A percentile compares a stretch with the other conserved stretches of the same genome.
Conservation (phyloP, 1,140 invertebrate species). For the Alviniconcha marisindica region DNA sequence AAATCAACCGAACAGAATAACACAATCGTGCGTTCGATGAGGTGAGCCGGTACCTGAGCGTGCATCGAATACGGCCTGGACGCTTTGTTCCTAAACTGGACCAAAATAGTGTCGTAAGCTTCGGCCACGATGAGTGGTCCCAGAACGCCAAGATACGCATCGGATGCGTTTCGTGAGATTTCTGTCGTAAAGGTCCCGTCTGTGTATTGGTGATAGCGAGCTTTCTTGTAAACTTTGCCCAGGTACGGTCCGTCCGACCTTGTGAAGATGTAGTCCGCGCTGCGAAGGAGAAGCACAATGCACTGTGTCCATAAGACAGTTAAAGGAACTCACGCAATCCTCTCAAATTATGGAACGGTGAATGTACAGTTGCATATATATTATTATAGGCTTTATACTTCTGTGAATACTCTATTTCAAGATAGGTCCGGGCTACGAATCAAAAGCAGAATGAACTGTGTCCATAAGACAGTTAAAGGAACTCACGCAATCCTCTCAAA, state of each 20-base stretch:
- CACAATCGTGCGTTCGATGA: no score
- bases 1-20: no score
- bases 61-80: conserved; percentile 30
- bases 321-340: no score
- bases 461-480: no score
- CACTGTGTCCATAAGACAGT: no score
- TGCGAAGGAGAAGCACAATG: conserved; percentile 20
- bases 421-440: no score
- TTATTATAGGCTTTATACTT: no score
- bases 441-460: no score
- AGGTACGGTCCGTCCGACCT: conserved; percentile 38
- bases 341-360: no score
- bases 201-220: conserved; percentile 58
- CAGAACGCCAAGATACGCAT: conserved; percentile 60
- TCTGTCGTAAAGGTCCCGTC: conserved; percentile 51
- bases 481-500: no score
- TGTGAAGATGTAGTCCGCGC: conserved; percentile 41
- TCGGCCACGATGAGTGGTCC: conserved; percentile 67
- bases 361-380: no score
- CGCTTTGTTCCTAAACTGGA: conserved; percentile 4
- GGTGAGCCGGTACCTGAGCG: neutral
- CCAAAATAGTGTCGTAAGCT: conserved; percentile 47
- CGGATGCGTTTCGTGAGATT: conserved; percentile 43
- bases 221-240: conserved; percentile 64
- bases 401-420: no score